These are phyloP conservation scores for Neolamprologus toae DNA, from an alignment of 2,113 vertebrate species.

Conservation along the genomic window DNA sequence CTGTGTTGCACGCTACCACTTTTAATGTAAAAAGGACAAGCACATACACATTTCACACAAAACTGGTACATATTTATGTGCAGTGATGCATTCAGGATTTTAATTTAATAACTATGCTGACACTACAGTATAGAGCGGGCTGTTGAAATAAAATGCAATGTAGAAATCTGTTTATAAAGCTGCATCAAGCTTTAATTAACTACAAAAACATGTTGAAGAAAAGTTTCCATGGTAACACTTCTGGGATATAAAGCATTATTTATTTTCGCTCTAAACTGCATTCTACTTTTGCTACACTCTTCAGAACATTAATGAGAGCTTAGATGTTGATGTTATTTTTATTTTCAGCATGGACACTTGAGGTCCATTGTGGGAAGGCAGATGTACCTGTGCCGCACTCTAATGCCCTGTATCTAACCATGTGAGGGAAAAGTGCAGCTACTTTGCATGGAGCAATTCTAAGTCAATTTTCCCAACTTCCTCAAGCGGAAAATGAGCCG, in stretches of 20 bases:
- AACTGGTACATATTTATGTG: neutral
- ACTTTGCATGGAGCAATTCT: constrained; percentile 63
- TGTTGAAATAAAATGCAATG: neutral
- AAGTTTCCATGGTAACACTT: neutral
- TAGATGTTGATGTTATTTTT: constrained; percentile 28
- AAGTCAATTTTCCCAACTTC: constrained; percentile 68
- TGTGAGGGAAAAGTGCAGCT: constrained; percentile 48
- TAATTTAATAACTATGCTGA: neutral
- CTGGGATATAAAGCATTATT: neutral
- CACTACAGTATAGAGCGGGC: neutral
- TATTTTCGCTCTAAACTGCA: neutral
- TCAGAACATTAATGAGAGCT: constrained; percentile 18
- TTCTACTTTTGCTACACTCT: neutral
- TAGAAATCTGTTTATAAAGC: neutral
- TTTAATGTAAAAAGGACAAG: neutral
- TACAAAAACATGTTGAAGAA: neutral
- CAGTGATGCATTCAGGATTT: neutral
- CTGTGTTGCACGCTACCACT: neutral
- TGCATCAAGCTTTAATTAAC: neutral
- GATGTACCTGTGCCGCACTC: constrained; percentile 41
- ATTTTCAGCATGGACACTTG: constrained; percentile 32
- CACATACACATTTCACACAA: neutral
- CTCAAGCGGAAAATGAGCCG: constrained; percentile 69
- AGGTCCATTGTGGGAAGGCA: constrained; percentile 8
- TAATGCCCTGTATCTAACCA: constrained; percentile 26